Conservation (phyloP, 2,113 vertebrate genomes). For the Actenoides lindsayi region DNA sequence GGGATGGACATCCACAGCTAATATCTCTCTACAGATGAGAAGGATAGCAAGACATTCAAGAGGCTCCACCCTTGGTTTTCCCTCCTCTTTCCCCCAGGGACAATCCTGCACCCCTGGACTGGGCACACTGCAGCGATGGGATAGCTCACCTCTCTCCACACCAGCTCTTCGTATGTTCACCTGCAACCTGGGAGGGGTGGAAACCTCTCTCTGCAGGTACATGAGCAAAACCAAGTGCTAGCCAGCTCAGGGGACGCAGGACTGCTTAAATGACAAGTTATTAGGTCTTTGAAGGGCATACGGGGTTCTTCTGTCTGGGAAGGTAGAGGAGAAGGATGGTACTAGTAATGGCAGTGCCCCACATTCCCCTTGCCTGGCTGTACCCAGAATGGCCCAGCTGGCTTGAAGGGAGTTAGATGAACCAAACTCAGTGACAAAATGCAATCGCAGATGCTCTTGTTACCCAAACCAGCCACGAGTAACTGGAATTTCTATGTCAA, state of each 20-base stretch:
- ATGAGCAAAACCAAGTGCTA: neutral
- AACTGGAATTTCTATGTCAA: neutral
- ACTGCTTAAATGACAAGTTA: neutral
- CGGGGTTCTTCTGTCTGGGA: neutral
- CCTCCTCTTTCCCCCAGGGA: neutral
- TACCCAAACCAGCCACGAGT: neutral
- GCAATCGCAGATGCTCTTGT: neutral
- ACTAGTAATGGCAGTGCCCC: neutral
- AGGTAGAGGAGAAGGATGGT: neutral
- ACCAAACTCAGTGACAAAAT: neutral
- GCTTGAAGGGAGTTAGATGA: neutral
- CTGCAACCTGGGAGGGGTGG: neutral
- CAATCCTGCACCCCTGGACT: neutral
- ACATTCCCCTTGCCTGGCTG: neutral
- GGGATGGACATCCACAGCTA: neutral
- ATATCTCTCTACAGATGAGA: fast-evolving
- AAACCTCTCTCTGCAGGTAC: fast-evolving
- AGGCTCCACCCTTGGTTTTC: neutral
- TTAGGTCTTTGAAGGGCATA: neutral
- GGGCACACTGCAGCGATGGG: neutral
- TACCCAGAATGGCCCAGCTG: neutral
- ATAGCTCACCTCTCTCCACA: neutral
- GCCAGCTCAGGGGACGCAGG: neutral
- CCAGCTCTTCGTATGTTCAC: neutral
- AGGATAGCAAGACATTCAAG: neutral